Evolutionary conservation across 2,888 invertebrate species (phyloP).

Genomic region (Osedax frankpressi): DNA sequence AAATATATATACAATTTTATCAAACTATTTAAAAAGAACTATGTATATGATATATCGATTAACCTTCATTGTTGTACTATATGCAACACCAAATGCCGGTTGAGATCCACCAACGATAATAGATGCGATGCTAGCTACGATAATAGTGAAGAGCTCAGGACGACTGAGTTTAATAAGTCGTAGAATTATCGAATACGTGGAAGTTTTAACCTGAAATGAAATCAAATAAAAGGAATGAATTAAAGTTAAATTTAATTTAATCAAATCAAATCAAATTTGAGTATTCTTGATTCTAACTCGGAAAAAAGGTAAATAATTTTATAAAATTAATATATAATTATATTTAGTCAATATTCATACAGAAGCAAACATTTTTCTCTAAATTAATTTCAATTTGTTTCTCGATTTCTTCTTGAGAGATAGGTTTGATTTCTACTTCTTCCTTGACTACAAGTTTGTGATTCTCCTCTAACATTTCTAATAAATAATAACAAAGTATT

Average conservation of each 20-base stretch:
- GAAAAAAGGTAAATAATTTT: background rate
- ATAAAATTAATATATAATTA: background rate
- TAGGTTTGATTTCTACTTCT: background rate
- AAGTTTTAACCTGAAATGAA: background rate
- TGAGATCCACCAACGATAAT: conserved; percentile 38
- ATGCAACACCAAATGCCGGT: conserved; percentile 44
- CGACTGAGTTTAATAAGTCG: conserved; percentile 33
- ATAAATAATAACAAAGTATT: too few relatives aligned
- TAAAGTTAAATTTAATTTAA: too few relatives aligned
- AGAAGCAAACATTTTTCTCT: background rate
- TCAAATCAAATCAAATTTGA: too few relatives aligned
- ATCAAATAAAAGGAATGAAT: too few relatives aligned
- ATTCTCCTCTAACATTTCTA: too few relatives aligned
- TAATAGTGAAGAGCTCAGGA: conserved; percentile 34
- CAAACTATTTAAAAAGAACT: too few relatives aligned
- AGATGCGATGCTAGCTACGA: conserved; percentile 34
- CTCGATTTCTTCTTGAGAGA: background rate
- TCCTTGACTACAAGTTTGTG: too few relatives aligned
- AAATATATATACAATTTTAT: too few relatives aligned
- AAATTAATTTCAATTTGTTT: background rate
- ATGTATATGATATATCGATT: background rate
- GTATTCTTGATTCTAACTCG: background rate
- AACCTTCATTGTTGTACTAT: conserved; percentile 33
- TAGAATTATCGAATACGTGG: background rate
- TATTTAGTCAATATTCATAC: background rate